These are phyloP conservation scores for Scortum barcoo DNA, from an alignment of 2,113 vertebrate genomes.

Conservation along the genomic window DNA sequence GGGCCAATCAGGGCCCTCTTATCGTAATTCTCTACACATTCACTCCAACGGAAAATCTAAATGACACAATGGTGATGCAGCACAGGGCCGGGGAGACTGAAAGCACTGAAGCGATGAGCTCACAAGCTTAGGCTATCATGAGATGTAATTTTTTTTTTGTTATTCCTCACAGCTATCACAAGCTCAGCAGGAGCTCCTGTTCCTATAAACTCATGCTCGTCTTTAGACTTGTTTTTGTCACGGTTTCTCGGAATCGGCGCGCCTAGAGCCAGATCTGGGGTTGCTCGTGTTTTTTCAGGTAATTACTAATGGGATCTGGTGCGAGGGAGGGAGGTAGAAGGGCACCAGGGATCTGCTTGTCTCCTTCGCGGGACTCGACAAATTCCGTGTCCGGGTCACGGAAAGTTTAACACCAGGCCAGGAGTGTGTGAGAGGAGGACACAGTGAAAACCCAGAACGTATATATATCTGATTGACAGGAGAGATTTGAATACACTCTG, in stretches of 20 bases:
- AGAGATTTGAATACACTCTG: neutral
- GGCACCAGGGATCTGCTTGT: conserved; percentile 7
- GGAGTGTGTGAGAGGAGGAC: neutral
- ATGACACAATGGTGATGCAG: neutral
- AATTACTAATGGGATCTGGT: conserved; percentile 41
- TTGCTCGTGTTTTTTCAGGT: conserved; percentile 38
- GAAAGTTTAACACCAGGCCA: conserved; percentile 44
- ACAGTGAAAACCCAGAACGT: neutral
- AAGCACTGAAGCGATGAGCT: conserved; percentile 7
- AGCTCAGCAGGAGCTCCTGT: conserved; percentile 33
- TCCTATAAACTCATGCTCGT: conserved; percentile 33
- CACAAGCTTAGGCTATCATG: conserved; percentile 22
- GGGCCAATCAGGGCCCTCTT: neutral
- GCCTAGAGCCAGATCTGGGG: conserved; percentile 23
- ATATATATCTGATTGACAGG: neutral
- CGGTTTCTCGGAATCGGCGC: conserved; percentile 4
- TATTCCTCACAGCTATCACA: conserved; percentile 53
- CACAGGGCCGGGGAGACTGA: neutral
- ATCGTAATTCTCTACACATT: neutral
- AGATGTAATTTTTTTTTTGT: conserved; percentile 8
- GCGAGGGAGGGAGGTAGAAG: too few species aligned
- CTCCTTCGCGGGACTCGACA: neutral
- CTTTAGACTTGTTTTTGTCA: conserved; percentile 32
- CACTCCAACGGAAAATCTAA: neutral
- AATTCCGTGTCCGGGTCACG: conserved; percentile 11